Conservation (phyloP, 2,888 invertebrate species). For the Marasmarcha lunaedactyla region DNA sequence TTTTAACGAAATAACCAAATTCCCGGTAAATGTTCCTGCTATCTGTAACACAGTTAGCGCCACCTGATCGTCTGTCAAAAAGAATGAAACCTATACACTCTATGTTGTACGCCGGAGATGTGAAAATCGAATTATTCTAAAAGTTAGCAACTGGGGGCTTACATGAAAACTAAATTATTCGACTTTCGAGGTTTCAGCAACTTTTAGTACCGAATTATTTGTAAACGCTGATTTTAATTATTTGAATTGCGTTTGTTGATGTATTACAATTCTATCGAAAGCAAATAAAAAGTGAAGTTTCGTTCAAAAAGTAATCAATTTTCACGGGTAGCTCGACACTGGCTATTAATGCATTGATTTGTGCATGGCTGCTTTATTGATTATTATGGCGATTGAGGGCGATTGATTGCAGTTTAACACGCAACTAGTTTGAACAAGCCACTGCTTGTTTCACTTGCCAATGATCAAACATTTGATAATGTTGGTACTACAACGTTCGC, state of each 20-base stretch:
- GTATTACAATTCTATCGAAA: too few species aligned
- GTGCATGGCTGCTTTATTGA: slow-evolving; percentile 53
- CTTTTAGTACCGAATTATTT: too few species aligned
- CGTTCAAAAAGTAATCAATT: slow-evolving; percentile 22
- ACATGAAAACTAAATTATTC: slow-evolving; percentile 4
- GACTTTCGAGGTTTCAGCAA: slow-evolving; percentile 1
- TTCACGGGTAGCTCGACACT: slow-evolving; percentile 28
- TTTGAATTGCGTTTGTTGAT: too few species aligned
- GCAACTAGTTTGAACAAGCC: slow-evolving; percentile 24
- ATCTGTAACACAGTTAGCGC: slow-evolving; percentile 40
- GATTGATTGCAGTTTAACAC: slow-evolving; percentile 50
- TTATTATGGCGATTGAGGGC: slow-evolving; percentile 47
- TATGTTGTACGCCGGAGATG: slow-evolving; percentile 2
- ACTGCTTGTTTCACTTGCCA: background rate
- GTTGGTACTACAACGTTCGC: background rate
- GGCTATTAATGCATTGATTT: slow-evolving; percentile 59
- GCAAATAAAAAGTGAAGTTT: too few species aligned
- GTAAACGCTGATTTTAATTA: too few species aligned
- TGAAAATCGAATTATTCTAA: background rate
- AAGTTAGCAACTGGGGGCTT: too few species aligned
- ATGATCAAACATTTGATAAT: background rate
- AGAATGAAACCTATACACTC: background rate
- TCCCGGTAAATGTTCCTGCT: slow-evolving; percentile 42
- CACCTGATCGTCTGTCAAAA: slow-evolving; percentile 28
- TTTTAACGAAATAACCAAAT: slow-evolving; percentile 67